phyloP scores from a whole-genome alignment of 2,888 invertebrate genomes.

The Drosophila mettleri region DNA sequence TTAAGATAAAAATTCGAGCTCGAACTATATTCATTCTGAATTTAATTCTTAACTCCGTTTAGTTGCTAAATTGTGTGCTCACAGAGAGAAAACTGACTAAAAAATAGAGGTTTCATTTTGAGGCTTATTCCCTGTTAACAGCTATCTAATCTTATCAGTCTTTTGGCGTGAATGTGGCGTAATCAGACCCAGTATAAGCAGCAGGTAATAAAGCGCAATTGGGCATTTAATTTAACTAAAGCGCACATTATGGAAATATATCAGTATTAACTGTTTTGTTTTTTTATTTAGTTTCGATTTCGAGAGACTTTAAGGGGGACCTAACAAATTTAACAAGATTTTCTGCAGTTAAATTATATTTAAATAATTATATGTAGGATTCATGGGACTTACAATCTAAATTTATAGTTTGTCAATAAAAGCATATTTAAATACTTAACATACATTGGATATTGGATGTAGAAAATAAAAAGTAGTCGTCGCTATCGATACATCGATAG shows the following conservation, averaged over 20 bases:
- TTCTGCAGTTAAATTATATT: neutral
- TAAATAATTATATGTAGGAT: no score
- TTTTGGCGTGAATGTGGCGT: conserved; percentile 11
- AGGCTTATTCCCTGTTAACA: conserved; percentile 30
- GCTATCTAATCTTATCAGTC: conserved; percentile 56
- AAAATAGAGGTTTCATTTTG: conserved; percentile 31
- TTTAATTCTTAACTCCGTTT: neutral
- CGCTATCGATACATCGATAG: no score
- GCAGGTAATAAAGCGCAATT: conserved; percentile 5
- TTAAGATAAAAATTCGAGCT: conserved; percentile 6
- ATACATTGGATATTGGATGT: no score
- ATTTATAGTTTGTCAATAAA: no score
- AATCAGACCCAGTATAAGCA: conserved; percentile 8
- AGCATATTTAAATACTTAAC: no score
- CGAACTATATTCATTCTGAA: conserved; percentile 28
- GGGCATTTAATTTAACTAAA: neutral
- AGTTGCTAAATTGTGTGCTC: conserved; percentile 10
- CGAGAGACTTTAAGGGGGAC: neutral
- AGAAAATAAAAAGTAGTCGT: no score
- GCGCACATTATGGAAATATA: neutral
- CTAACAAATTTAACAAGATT: neutral
- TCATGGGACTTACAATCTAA: no score
- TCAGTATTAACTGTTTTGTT: neutral
- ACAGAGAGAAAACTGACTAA: conserved; percentile 36
- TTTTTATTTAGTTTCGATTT: neutral